Conservation (phyloP, 1,140 invertebrate species). For the Cherax destructor region DNA sequence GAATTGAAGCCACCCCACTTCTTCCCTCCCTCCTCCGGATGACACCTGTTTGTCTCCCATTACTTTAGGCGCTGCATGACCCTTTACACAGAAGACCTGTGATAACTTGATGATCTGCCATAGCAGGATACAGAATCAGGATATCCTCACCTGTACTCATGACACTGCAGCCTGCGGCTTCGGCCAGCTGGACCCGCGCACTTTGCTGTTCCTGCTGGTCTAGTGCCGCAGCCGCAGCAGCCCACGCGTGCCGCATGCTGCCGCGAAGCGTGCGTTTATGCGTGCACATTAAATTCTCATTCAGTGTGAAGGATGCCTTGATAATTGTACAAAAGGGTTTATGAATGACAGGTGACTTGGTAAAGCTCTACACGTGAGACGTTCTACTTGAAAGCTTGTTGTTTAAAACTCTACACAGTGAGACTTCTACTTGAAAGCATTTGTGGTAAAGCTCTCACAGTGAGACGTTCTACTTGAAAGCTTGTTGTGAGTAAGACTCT, state of each 20-base stretch:
- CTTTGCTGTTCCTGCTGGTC: constrained; percentile 1
- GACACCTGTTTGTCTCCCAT: no score
- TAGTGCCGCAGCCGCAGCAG: neutral
- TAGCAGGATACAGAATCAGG: neutral
- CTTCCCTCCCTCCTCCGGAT: neutral
- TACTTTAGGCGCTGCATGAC: neutral
- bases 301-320: no score
- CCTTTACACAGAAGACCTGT: neutral
- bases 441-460: no score
- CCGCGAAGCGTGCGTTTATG: neutral
- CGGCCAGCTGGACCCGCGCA: neutral
- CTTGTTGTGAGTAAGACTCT: no score
- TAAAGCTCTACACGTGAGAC: no score
- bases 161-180: constrained; percentile 6
- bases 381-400: no score
- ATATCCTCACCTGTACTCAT: constrained; percentile 22
- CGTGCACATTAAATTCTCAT: no score
- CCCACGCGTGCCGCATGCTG: constrained; percentile 1
- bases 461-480: no score
- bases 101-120: neutral
- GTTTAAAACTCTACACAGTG: no score
- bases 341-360: neutral
- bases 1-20: neutral
- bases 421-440: no score
- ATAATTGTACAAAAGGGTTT: no score